Percentiles rank a stretch among this genome's conserved stretches.
Evolutionary conservation across 2,797 vertebrate genomes (phyloP).

Genomic region (Intellagama lesueurii): DNA sequence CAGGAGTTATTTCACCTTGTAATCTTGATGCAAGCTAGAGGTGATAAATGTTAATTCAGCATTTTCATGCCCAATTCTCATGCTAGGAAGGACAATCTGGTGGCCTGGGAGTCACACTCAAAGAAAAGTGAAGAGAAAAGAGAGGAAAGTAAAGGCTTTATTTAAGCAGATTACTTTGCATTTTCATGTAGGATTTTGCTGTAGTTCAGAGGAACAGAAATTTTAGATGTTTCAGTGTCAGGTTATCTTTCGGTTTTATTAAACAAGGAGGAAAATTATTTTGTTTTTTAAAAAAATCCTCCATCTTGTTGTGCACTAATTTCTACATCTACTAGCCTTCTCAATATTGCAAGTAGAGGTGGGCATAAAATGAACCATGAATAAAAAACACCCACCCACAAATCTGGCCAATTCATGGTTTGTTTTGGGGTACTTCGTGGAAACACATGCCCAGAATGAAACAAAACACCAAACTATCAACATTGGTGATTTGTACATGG

Average conservation of each 20-base stretch:
- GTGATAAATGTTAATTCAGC: too few relatives aligned
- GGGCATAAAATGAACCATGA: too few relatives aligned
- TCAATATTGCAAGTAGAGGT: neutral
- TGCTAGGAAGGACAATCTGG: too few relatives aligned
- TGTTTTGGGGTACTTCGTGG: too few relatives aligned
- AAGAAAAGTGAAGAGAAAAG: neutral
- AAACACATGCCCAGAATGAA: too few relatives aligned
- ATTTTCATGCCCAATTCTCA: too few relatives aligned
- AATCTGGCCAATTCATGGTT: too few relatives aligned
- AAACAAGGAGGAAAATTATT: neutral
- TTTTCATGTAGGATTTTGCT: neutral
- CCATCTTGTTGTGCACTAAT: neutral
- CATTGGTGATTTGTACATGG: too few relatives aligned
- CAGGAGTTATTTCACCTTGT: too few relatives aligned
- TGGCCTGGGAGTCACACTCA: neutral
- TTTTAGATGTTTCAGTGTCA: neutral
- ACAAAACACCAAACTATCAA: too few relatives aligned
- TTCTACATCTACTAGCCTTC: neutral
- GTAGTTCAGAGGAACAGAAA: neutral
- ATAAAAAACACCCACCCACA: too few relatives aligned
- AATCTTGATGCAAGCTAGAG: too few relatives aligned
- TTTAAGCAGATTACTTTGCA: neutral
- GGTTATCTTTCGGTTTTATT: neutral
- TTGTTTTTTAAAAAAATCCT: neutral
- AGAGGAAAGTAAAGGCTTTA: neutral